These are phyloP conservation scores for Drosophila mercatorum DNA, from an alignment of 2,888 invertebrate genomes.

Conservation along the genomic window DNA sequence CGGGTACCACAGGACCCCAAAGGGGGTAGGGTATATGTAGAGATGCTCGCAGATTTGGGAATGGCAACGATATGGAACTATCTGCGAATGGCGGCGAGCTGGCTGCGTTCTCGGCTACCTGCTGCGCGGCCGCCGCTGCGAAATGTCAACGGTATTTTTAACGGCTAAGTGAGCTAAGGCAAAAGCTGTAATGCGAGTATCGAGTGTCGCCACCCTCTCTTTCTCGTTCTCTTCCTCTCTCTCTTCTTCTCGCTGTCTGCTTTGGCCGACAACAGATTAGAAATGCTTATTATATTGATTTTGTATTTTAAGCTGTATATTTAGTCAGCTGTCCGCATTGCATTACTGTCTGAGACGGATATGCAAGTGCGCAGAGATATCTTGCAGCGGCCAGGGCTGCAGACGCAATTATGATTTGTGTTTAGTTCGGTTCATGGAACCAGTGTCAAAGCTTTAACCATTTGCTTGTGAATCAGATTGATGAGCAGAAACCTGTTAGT, in stretches of 20 bases:
- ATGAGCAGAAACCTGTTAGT: neutral
- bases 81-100: conserved; percentile 24
- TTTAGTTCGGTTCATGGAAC: neutral
- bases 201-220: neutral
- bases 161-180: conserved; percentile 46
- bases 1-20: conserved; percentile 23
- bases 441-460: neutral
- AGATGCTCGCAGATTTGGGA: conserved; percentile 4
- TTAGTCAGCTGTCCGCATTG: conserved; percentile 24
- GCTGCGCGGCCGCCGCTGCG: conserved; percentile 33
- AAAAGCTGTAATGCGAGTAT: conserved; percentile 31
- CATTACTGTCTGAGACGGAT: conserved; percentile 40
- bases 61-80: conserved; percentile 28
- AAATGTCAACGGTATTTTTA: conserved; percentile 79
- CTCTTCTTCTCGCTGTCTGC: conserved; percentile 8
- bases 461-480: neutral
- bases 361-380: conserved; percentile 51
- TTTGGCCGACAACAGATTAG: conserved; percentile 30
- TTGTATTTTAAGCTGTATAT: conserved; percentile 46
- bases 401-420: neutral
- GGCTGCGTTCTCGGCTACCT: conserved; percentile 17
- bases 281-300: conserved; percentile 64
- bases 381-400: conserved; percentile 20
- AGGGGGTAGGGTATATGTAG: neutral
- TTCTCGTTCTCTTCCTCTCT: neutral